Percentiles rank a stretch among this genome's conserved stretches.
phyloP scores from a whole-genome alignment of 2,797 vertebrate genomes.

The Agapornis canus region DNA sequence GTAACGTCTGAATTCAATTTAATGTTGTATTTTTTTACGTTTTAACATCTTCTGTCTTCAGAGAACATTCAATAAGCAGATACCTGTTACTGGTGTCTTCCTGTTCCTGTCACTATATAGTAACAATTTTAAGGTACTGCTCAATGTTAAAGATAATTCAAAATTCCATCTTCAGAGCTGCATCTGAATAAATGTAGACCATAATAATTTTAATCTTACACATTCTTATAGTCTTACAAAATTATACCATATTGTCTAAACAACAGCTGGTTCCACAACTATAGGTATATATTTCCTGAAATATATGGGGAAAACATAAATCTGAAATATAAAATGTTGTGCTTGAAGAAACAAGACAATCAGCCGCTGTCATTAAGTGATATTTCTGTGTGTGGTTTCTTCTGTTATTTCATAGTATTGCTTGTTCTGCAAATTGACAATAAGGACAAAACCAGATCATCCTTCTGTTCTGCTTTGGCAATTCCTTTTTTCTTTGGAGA shows the following conservation, averaged over 20 bases:
- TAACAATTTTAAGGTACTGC: not conserved
- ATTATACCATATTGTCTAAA: not conserved
- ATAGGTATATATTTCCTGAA: constrained; percentile 16
- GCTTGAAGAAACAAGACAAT: not conserved
- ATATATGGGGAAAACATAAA: not conserved
- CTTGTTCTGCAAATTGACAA: not conserved
- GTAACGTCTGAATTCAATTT: not conserved
- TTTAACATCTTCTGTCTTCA: constrained; percentile 3
- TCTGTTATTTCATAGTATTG: not conserved
- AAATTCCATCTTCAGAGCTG: not conserved
- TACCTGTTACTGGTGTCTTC: not conserved
- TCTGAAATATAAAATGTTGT: not conserved
- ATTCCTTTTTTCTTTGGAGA: not conserved
- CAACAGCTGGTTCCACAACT: not conserved
- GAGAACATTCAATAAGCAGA: not conserved
- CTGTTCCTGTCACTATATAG: not conserved
- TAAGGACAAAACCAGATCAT: not conserved
- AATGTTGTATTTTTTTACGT: not conserved
- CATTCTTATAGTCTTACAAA: not conserved
- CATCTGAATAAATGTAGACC: not conserved
- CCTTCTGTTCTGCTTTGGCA: not conserved
- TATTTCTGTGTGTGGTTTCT: not conserved
- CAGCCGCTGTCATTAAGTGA: not conserved
- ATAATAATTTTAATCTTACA: not conserved
- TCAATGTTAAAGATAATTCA: not conserved